These are phyloP conservation scores for Phyllopteryx taeniolatus DNA, from an alignment of 2,113 vertebrate genomes.

Conservation along the genomic window DNA sequence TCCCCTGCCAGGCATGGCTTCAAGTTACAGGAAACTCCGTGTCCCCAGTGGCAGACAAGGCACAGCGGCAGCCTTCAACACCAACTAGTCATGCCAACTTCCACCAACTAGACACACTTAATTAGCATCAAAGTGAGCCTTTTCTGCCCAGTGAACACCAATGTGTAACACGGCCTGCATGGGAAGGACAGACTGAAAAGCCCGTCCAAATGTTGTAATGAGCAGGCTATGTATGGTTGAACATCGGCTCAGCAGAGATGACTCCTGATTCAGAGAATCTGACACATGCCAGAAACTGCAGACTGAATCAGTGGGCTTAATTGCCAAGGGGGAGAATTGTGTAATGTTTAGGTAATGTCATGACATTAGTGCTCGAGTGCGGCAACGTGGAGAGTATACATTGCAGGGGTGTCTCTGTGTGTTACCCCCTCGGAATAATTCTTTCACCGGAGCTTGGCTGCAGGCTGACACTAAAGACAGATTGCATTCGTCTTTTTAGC, in stretches of 20 bases:
- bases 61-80: slow-evolving; percentile 66
- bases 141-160: slow-evolving; percentile 9
- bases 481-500: slow-evolving; percentile 31
- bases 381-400: slow-evolving; percentile 52
- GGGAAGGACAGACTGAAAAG: slow-evolving; percentile 36
- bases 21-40: slow-evolving; percentile 70
- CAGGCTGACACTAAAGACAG: slow-evolving; percentile 19
- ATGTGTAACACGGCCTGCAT: slow-evolving; percentile 13
- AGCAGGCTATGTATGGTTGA: slow-evolving; percentile 11
- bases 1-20: slow-evolving; percentile 50
- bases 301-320: slow-evolving; percentile 39
- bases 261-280: slow-evolving; percentile 24
- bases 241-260: slow-evolving; percentile 5
- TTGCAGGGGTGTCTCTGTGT: slow-evolving; percentile 50
- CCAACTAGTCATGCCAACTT: slow-evolving; percentile 47
- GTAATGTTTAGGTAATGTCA: slow-evolving; percentile 52
- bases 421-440: slow-evolving; percentile 36
- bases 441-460: slow-evolving; percentile 53
- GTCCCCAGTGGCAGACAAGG: slow-evolving; percentile 55
- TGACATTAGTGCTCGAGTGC: slow-evolving; percentile 46
- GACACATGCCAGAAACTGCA: slow-evolving; percentile 37
- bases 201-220: slow-evolving; percentile 16
- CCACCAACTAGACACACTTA: slow-evolving; percentile 59
- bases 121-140: slow-evolving; percentile 55
- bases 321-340: slow-evolving; percentile 29